Percentiles rank a stretch among this genome's conserved stretches.
phyloP scores from a whole-genome alignment of 1,140 invertebrate genomes.

The Hyles euphorbiae region DNA sequence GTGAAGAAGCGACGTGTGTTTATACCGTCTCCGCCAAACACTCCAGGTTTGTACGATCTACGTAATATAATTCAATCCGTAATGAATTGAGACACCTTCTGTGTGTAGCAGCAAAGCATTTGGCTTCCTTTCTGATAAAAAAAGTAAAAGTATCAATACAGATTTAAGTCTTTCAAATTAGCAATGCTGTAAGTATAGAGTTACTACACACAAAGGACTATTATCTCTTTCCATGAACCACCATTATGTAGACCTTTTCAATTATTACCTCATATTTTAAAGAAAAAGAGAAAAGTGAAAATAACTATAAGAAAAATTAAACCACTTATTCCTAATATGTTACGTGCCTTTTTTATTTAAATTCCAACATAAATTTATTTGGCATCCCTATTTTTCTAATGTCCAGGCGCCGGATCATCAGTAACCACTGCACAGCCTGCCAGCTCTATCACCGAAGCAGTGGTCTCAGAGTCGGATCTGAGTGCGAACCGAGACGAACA shows the following conservation, averaged over 20 bases:
- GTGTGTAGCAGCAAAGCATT: neutral
- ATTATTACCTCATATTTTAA: too few relatives aligned
- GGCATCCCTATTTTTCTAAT: neutral
- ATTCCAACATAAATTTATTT: too few relatives aligned
- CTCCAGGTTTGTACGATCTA: slow-evolving; percentile 70
- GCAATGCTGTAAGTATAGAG: too few relatives aligned
- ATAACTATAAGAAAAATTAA: too few relatives aligned
- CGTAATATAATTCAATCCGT: neutral
- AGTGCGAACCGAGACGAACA: slow-evolving; percentile 49
- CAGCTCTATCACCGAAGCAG: slow-evolving; percentile 50
- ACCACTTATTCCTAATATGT: too few relatives aligned
- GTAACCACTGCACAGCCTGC: slow-evolving; percentile 47
- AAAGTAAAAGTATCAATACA: too few relatives aligned
- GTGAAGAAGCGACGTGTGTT: slow-evolving; percentile 85
- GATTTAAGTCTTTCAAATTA: too few relatives aligned
- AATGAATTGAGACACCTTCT: neutral
- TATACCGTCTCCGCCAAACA: slow-evolving; percentile 87
- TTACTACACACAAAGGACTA: too few relatives aligned
- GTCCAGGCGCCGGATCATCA: slow-evolving; percentile 50
- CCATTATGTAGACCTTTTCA: too few relatives aligned
- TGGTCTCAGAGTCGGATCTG: slow-evolving; percentile 47
- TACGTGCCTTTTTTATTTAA: too few relatives aligned
- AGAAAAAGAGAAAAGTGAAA: too few relatives aligned
- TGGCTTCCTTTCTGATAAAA: neutral
- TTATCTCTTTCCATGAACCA: too few relatives aligned